Conservation (phyloP, 2,797 vertebrate species). For the Sandelia bainsii region DNA sequence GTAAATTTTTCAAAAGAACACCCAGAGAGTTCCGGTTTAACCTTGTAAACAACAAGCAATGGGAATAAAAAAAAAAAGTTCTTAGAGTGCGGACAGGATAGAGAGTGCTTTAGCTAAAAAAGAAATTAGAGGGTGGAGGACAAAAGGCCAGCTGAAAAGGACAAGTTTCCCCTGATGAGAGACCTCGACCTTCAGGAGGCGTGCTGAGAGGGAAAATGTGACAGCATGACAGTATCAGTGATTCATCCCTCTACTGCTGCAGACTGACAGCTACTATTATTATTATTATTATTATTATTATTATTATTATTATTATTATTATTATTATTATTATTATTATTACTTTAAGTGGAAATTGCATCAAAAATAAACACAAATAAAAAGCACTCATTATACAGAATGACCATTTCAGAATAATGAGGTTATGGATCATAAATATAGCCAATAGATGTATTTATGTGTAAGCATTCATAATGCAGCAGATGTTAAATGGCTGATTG, state of each 20-base stretch:
- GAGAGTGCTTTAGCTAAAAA: constrained; percentile 32
- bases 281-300: background rate
- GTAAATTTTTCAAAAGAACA: constrained; percentile 6
- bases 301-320: background rate
- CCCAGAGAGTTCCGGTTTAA: constrained; percentile 22
- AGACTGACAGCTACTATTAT: background rate
- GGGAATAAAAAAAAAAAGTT: background rate
- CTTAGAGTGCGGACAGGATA: constrained; percentile 11
- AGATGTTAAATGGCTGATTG: background rate
- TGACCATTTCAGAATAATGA: background rate
- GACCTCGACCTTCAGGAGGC: constrained; percentile 47
- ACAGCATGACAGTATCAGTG: constrained; percentile 11
- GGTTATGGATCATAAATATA: background rate
- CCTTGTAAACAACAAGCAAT: constrained; percentile 47
- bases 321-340: background rate
- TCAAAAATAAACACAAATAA: too few relatives aligned
- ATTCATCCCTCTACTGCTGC: background rate
- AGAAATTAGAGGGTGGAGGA: constrained; percentile 31
- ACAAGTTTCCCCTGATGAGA: constrained; percentile 50
- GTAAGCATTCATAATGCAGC: background rate
- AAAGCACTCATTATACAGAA: background rate
- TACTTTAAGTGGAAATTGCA: too few relatives aligned
- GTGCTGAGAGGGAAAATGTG: constrained; percentile 21
- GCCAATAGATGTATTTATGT: background rate
- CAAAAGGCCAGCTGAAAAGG: constrained; percentile 51